phyloP scores from a whole-genome alignment of 1,140 invertebrate genomes.

The Caenorhabditis brenneri region DNA sequence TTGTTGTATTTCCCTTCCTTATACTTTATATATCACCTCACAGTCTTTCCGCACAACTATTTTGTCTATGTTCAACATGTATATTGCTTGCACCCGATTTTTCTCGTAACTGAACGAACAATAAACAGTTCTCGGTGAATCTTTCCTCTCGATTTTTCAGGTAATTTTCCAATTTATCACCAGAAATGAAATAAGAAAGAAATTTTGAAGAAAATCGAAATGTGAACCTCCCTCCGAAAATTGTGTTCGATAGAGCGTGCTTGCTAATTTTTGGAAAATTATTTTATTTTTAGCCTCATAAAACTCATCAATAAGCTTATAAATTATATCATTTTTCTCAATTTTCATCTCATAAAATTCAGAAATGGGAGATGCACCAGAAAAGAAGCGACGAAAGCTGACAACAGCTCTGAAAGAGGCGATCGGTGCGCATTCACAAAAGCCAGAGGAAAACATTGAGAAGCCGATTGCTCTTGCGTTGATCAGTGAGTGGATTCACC shows the following conservation, averaged over 20 bases:
- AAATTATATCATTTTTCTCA: background rate
- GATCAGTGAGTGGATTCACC: background rate
- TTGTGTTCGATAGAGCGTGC: too few species aligned
- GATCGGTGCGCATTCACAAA: conserved; percentile 4
- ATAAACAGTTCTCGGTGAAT: background rate
- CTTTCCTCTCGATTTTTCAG: too few species aligned
- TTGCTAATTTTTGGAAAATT: too few species aligned
- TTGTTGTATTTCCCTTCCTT: background rate
- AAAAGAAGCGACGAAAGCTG: conserved; percentile 8
- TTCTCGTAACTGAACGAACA: background rate
- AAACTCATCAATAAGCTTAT: too few species aligned
- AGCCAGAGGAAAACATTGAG: conserved; percentile 1
- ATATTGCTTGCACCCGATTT: conserved; percentile 27
- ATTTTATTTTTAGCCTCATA: too few species aligned
- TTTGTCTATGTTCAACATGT: conserved; percentile 36
- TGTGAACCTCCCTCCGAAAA: too few species aligned
- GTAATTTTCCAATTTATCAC: too few species aligned
- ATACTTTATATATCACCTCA: background rate
- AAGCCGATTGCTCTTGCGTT: conserved; percentile 18
- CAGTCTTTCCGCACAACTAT: conserved; percentile 2
- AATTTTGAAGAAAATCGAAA: too few species aligned
- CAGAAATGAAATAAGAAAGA: too few species aligned
- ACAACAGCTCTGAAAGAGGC: conserved; percentile 24
- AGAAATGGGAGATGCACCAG: conserved; percentile 9
- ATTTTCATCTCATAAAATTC: background rate